Conservation (phyloP, 2,888 invertebrate genomes). For the Emmelina monodactyla region DNA sequence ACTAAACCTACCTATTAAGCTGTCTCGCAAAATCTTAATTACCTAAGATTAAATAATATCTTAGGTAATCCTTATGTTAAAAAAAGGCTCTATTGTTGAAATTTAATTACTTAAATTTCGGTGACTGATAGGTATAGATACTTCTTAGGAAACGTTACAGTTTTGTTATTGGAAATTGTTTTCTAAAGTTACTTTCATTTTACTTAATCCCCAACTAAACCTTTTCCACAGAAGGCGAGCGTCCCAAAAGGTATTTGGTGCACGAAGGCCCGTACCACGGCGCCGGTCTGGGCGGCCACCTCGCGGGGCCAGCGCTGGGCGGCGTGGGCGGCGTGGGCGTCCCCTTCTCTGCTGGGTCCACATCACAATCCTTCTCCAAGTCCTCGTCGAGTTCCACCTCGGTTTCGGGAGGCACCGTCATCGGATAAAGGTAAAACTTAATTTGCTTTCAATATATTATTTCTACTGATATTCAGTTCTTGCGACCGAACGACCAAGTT, state of each 20-base stretch:
- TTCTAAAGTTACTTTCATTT: too few species aligned
- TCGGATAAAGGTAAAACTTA: constrained; percentile 13
- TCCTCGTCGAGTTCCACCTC: constrained; percentile 38
- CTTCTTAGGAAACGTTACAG: too few species aligned
- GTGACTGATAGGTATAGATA: too few species aligned
- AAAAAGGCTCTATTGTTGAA: too few species aligned
- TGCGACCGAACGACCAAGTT: too few species aligned
- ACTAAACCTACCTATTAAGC: too few species aligned
- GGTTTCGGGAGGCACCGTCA: constrained; percentile 19
- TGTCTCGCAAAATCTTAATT: too few species aligned
- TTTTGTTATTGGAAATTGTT: too few species aligned
- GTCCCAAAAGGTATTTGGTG: constrained; percentile 19
- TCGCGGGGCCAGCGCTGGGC: constrained; percentile 1
- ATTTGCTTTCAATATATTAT: constrained; percentile 3
- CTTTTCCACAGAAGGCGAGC: constrained; percentile 2
- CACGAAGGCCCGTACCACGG: constrained; percentile 18
- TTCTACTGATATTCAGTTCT: constrained; percentile 6
- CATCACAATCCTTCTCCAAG: constrained; percentile 34
- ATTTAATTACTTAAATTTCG: too few species aligned
- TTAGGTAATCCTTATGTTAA: too few species aligned
- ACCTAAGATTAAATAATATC: too few species aligned
- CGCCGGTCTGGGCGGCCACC: constrained; percentile 3
- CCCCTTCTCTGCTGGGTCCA: constrained; percentile 14
- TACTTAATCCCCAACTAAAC: too few species aligned
- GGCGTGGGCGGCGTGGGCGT: constrained; percentile 12